Evolutionary conservation across 2,888 invertebrate species (phyloP).

Genomic region (Iselma pallidipennis): DNA sequence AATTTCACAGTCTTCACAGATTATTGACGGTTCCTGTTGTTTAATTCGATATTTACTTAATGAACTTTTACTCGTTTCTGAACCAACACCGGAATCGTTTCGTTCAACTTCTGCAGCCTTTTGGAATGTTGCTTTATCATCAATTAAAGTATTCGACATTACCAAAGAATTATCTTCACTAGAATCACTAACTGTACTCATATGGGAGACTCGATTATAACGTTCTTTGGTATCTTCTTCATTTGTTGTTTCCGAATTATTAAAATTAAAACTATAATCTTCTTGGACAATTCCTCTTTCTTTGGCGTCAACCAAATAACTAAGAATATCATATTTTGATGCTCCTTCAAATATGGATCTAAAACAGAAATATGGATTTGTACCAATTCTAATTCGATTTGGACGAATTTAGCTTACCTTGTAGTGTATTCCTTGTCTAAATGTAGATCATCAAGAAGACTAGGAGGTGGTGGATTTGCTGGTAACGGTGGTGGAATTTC

Average conservation of each 20-base stretch:
- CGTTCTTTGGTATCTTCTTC: slow-evolving; percentile 63
- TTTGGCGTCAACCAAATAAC: slow-evolving; percentile 86
- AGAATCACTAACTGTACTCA: slow-evolving; percentile 82
- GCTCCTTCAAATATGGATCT: slow-evolving; percentile 77
- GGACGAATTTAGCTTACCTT: slow-evolving; percentile 47
- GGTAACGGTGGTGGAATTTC: slow-evolving; percentile 81
- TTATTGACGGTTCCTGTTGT: slow-evolving; percentile 55
- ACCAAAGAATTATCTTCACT: slow-evolving; percentile 80
- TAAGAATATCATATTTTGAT: slow-evolving; percentile 87
- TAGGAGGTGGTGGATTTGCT: slow-evolving; percentile 73
- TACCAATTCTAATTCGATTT: background rate
- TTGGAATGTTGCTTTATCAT: slow-evolving; percentile 61
- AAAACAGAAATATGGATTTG: slow-evolving; percentile 22
- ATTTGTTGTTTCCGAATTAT: slow-evolving; percentile 56
- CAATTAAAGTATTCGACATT: slow-evolving; percentile 62
- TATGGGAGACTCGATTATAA: slow-evolving; percentile 73
- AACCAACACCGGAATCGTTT: slow-evolving; percentile 91
- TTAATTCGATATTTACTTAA: slow-evolving; percentile 73
- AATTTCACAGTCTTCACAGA: slow-evolving; percentile 86
- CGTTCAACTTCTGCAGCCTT: slow-evolving; percentile 81
- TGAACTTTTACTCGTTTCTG: slow-evolving; percentile 87
- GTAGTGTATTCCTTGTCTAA: slow-evolving; percentile 72
- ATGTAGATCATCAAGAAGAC: slow-evolving; percentile 65
- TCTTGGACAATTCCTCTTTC: slow-evolving; percentile 73
- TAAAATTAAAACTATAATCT: slow-evolving; percentile 70